These are phyloP conservation scores for Arion vulgaris DNA, from an alignment of 1,140 invertebrate genomes.

Conservation along the genomic window DNA sequence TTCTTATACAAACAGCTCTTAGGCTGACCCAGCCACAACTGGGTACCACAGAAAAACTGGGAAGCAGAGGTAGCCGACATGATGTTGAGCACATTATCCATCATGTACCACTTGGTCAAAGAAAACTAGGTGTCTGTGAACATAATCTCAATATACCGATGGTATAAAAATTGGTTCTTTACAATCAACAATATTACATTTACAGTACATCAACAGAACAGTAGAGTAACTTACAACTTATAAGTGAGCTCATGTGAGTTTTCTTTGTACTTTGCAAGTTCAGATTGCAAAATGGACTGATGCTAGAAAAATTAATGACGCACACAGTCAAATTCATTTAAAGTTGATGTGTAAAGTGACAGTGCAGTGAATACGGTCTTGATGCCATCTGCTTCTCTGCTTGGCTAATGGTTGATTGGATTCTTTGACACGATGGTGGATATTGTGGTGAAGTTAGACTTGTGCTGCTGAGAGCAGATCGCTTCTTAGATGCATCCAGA, in stretches of 20 bases:
- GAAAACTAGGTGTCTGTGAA: too few species aligned
- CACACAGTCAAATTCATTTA: neutral
- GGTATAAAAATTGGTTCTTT: too few species aligned
- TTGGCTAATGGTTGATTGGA: neutral
- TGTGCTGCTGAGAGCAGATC: neutral
- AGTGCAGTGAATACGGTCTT: neutral
- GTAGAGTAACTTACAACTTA: conserved; percentile 1
- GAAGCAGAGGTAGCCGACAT: too few species aligned
- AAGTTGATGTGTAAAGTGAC: neutral
- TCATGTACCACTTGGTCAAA: too few species aligned
- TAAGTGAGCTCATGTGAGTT: neutral
- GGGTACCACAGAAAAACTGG: too few species aligned
- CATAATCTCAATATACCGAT: too few species aligned
- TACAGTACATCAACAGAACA: neutral
- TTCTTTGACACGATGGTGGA: neutral
- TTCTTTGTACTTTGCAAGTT: neutral
- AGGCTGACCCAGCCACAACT: too few species aligned
- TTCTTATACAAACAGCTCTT: too few species aligned
- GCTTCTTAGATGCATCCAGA: conserved; percentile 36
- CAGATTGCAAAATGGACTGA: neutral
- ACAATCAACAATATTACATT: too few species aligned
- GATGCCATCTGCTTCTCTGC: neutral
- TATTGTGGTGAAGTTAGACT: neutral
- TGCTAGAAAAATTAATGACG: neutral
- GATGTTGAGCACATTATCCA: too few species aligned